Evolutionary conservation across 2,797 vertebrate genomes (phyloP), one percentile per base, ranked within the genome.

Genomic region (Tiaroga cobitis): DNA sequence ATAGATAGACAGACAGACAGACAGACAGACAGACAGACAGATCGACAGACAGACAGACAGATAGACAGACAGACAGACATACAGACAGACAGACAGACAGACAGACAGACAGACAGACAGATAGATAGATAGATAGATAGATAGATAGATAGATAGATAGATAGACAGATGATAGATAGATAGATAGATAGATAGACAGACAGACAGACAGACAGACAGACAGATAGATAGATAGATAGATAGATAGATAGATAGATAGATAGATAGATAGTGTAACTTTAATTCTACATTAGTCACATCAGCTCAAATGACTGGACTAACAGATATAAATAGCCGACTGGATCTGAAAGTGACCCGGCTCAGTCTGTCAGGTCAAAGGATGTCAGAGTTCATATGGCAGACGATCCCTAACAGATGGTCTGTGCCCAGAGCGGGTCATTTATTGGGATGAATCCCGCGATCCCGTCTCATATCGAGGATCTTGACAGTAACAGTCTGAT

Each of bases 401-500:
- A 49, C 16, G 81, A 37, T 34, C 43, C 54, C 41, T 7, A 16
- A 39, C 61, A 67, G 59, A 54, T 81, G 43, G 41, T 54, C 24
- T 3, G 43, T 21, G 32, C 24, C 43, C 24, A 4, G 16, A 49
- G 21, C 2, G 9, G 46, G 24, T 77, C 61, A 41, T 68, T 83
- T 77, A 67, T 63, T 65, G 70, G 21, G 26, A 54, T 32, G 51
- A 61, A 41, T 37, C 37, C 0, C 37, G 19, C 15, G 2, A 29
- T 19, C 76, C n/a, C 4, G 34, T 3, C 56, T 78, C 54, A 29
- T 51, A 29, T 63, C 3, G 32, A 59, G 39, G 49, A 69, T 68
- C 61, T 49, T 59, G 77, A 88, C 84, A 76, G 81, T 86, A 86
- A 86, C 87, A 86, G 81, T 84, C 81, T 79, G 79, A 88, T 82